Base-by-base conservation (phyloP, 2,888 invertebrate species). In the Caenorhabditis drosophilae region DNA sequence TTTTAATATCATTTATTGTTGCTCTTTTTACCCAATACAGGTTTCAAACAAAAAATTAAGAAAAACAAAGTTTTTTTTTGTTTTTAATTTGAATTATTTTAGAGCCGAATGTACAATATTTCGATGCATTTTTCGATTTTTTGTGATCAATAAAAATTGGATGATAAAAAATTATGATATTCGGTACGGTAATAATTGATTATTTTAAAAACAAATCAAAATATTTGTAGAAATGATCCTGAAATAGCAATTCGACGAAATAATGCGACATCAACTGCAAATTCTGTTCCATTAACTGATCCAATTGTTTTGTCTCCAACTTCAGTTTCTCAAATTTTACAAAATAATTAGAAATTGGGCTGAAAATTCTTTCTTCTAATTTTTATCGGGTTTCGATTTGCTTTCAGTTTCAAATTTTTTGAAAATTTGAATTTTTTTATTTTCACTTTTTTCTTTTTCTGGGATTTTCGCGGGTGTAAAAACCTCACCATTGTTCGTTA, bases 1-100 rank as follows among this genome's bases (percentile, higher is more conserved):
- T 88, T 79, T 86, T 88, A 69, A 84, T 86, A 34, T 86, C 87
- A 11, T 88, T 88, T 74, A 87, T 88, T 75, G 83, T 87, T 23
- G 87, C 87, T 47, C 86, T 88, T 84, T 86, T 87, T 62, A 82
- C 82, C 1, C 82, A 82, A 47, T 82, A 82, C 50, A 57, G 79
- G 36, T 66, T n/a, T n/a, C n/a, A n/a, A n/a, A n/a, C n/a, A n/a
- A n/a, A n/a, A n/a, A n/a, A n/a, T n/a, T n/a, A n/a, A n/a, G n/a
- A n/a, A n/a, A n/a, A n/a, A n/a, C n/a, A n/a, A n/a, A n/a, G n/a
- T n/a, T n/a, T n/a, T n/a, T n/a, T n/a, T n/a, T n/a, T n/a, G n/a
- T n/a, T n/a, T n/a, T n/a, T 2, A 52, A 27, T 18, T 7, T 25
- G 6, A 35, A 4, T 20, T 20, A 7, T 60, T 66, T 31, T 49